phyloP scores from a whole-genome alignment of 2,888 invertebrate genomes.

The Druceiella hillmani region DNA sequence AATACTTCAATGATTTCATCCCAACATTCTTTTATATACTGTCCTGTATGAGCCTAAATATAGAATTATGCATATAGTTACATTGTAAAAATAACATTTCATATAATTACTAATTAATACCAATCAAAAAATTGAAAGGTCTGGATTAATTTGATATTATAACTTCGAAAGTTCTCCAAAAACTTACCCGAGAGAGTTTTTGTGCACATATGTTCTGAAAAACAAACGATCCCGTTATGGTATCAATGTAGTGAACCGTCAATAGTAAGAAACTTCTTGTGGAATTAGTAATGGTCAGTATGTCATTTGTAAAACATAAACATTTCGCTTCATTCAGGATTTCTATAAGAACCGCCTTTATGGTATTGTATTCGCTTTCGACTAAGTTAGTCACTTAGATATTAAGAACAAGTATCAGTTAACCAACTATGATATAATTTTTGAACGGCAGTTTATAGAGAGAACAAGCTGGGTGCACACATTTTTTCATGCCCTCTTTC shows the following conservation, averaged over 20 bases:
- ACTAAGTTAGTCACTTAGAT: constrained; percentile 10
- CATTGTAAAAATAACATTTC: too few species aligned
- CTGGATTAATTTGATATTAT: too few species aligned
- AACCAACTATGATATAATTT: too few species aligned
- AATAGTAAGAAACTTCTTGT: constrained; percentile 21
- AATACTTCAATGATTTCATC: too few species aligned
- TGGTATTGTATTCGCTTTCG: too few species aligned
- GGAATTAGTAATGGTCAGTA: constrained; percentile 20
- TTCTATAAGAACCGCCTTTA: constrained; percentile 17
- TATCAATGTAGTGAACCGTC: constrained; percentile 20
- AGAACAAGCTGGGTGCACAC: too few species aligned
- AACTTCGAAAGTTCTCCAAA: constrained; percentile 19
- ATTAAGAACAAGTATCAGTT: too few species aligned
- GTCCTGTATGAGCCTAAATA: constrained; percentile 19
- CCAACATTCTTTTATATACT: constrained; percentile 20
- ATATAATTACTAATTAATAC: too few species aligned
- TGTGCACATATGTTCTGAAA: constrained; percentile 17
- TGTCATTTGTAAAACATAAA: too few species aligned
- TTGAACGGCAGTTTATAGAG: too few species aligned
- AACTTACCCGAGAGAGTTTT: constrained; percentile 20
- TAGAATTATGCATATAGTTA: constrained; percentile 16
- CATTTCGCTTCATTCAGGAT: too few species aligned
- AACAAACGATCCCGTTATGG: constrained; percentile 10
- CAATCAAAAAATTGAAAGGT: constrained; percentile 15
- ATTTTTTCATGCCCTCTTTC: too few species aligned